phyloP scores from a whole-genome alignment of 2,113 vertebrate genomes.

The Octodon degus region DNA sequence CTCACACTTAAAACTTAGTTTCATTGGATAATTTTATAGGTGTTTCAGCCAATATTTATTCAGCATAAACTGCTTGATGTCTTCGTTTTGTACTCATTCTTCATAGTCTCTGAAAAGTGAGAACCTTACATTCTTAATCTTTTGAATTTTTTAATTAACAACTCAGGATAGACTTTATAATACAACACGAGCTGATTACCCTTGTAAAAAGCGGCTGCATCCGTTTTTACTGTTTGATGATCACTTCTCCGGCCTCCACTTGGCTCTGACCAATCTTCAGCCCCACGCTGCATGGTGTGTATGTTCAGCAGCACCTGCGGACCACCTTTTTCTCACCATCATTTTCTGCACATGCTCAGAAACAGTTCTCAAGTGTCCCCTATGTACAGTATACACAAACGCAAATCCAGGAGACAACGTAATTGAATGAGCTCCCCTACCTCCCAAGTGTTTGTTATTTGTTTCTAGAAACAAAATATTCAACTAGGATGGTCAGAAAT shows the following conservation, averaged over 20 bases:
- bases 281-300: neutral
- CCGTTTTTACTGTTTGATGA: neutral
- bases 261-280: neutral
- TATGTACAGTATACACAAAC: neutral
- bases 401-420: neutral
- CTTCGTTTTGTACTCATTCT: neutral
- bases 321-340: neutral
- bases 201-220: neutral
- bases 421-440: neutral
- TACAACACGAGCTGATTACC: neutral
- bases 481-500: neutral
- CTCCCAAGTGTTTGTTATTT: neutral
- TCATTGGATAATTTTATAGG: neutral
- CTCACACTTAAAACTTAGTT: neutral
- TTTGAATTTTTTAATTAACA: neutral
- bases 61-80: neutral
- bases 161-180: neutral
- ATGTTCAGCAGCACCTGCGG: neutral
- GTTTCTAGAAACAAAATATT: conserved; percentile 23
- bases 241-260: neutral
- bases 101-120: conserved; percentile 58
- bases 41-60: neutral
- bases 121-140: neutral
- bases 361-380: neutral
- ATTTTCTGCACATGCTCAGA: neutral